Evolutionary conservation across 2,113 vertebrate genomes (phyloP).

Genomic region (Anhinga anhinga): DNA sequence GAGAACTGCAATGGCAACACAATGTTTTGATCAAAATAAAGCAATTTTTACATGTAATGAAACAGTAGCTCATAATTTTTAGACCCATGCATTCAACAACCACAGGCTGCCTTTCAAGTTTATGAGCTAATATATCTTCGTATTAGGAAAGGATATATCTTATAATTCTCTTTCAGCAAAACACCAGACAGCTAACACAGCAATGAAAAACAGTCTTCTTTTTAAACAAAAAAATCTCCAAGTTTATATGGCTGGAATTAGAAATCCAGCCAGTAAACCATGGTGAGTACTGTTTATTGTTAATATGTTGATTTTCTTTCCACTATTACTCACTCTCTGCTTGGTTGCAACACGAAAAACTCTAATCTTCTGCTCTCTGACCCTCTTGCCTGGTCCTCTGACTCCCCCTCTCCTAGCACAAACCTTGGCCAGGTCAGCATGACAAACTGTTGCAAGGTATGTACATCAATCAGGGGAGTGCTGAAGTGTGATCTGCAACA

Average conservation of each 20-base stretch:
- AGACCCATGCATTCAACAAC: neutral
- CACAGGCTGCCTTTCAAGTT: neutral
- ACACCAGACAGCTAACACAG: neutral
- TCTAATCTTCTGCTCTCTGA: neutral
- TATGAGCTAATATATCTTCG: neutral
- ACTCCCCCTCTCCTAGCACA: neutral
- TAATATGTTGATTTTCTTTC: neutral
- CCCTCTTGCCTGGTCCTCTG: neutral
- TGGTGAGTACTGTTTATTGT: neutral
- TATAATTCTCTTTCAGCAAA: slow-evolving; percentile 14
- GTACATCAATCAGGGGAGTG: slow-evolving; percentile 35
- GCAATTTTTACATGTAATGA: neutral
- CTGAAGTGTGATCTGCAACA: slow-evolving; percentile 44
- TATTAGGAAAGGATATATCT: slow-evolving; percentile 9
- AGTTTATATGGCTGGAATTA: neutral
- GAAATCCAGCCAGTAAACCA: neutral
- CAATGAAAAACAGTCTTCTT: neutral
- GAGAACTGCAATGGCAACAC: slow-evolving; percentile 33
- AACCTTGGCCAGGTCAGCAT: neutral
- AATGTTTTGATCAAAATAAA: slow-evolving; percentile 54
- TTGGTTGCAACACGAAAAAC: neutral
- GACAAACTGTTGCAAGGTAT: neutral
- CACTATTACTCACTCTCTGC: neutral
- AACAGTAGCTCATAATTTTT: neutral
- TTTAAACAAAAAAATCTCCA: neutral